phyloP scores from a whole-genome alignment of 2,113 vertebrate species.

The Lophura nycthemera region DNA sequence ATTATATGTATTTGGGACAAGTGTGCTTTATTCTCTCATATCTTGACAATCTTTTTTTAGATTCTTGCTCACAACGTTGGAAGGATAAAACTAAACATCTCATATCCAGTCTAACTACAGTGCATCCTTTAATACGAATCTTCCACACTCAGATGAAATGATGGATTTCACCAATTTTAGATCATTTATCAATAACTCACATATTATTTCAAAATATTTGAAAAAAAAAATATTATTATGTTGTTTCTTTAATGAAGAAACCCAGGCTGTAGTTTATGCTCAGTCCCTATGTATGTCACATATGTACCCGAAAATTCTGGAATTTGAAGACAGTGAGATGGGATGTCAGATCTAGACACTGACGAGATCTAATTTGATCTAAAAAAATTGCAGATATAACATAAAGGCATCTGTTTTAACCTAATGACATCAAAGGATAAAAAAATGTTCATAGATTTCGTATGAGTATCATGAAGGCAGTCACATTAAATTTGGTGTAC shows the following conservation, averaged over 20 bases:
- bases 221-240: neutral
- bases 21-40: neutral
- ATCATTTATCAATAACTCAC: neutral
- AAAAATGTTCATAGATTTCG: neutral
- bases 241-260: no score
- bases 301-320: neutral
- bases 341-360: accelerated
- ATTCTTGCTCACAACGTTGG: neutral
- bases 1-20: neutral
- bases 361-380: neutral
- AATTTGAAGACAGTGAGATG: neutral
- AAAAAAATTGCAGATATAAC: neutral
- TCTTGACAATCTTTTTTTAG: neutral
- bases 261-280: neutral
- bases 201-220: neutral
- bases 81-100: neutral
- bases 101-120: neutral
- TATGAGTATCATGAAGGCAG: neutral
- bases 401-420: neutral
- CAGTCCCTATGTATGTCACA: neutral
- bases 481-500: neutral
- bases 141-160: neutral
- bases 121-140: neutral
- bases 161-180: neutral
- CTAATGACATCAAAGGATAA: neutral